Percentiles rank a stretch among this genome's conserved stretches.
These are phyloP conservation scores for Amorpha juglandis DNA, from an alignment of 2,888 invertebrate species.

Conservation along the genomic window DNA sequence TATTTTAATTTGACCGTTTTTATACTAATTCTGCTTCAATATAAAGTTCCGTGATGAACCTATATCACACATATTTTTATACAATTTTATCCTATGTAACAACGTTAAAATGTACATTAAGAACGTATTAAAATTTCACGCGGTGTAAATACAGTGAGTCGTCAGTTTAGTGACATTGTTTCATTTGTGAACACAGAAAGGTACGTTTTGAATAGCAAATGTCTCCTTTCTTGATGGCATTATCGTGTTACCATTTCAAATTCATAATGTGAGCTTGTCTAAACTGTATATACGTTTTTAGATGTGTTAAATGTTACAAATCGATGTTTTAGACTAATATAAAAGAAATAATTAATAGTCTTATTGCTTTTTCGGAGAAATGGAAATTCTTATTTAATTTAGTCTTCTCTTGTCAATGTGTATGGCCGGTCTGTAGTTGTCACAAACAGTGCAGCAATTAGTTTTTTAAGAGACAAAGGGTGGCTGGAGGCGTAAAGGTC, in stretches of 20 bases:
- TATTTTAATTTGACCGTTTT: too few species aligned
- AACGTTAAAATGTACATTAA: not conserved
- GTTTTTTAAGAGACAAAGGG: too few species aligned
- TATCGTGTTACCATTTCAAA: constrained; percentile 25
- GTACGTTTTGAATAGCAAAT: constrained; percentile 23
- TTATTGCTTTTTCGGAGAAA: too few species aligned
- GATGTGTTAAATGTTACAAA: not conserved
- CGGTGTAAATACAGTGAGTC: not conserved
- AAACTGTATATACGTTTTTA: not conserved
- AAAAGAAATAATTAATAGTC: not conserved
- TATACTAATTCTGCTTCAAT: too few species aligned
- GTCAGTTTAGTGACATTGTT: constrained; percentile 17
- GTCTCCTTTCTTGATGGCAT: constrained; percentile 24
- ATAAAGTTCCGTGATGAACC: too few species aligned
- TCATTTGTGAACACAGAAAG: constrained; percentile 11
- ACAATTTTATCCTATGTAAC: too few species aligned
- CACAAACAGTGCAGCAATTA: too few species aligned
- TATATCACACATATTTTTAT: too few species aligned
- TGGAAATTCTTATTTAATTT: too few species aligned
- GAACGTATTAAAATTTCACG: constrained; percentile 12
- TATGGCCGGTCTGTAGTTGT: too few species aligned
- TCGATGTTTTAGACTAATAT: not conserved
- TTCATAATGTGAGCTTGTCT: constrained; percentile 20
- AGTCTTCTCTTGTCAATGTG: too few species aligned
- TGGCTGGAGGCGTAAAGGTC: too few species aligned